A percentile compares a stretch with the other conserved stretches of the same genome.
These are phyloP conservation scores for Listronotus oregonensis DNA, from an alignment of 1,140 invertebrate genomes.

Conservation along the genomic window DNA sequence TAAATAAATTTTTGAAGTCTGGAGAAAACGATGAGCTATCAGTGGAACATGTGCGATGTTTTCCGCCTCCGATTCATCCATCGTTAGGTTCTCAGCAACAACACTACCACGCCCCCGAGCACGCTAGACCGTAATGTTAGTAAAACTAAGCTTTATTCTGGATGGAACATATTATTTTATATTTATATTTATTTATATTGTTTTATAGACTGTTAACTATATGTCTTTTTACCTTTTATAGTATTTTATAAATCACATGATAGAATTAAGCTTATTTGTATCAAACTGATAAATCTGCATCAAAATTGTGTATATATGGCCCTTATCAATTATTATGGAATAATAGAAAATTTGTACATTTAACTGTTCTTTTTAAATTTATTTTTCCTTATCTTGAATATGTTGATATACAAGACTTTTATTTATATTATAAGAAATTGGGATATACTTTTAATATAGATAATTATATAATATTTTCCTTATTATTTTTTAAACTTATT, in stretches of 20 bases:
- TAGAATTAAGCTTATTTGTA: constrained; percentile 24
- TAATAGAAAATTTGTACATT: constrained; percentile 18
- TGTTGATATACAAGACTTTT: too few relatives aligned
- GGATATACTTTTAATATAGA: too few relatives aligned
- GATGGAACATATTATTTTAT: constrained; percentile 8
- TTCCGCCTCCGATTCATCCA: constrained; percentile 91
- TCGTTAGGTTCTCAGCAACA: constrained; percentile 64
- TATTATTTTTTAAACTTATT: too few relatives aligned
- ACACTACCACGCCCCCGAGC: constrained; percentile 67
- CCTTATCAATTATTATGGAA: neutral
- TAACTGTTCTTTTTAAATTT: neutral
- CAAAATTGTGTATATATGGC: constrained; percentile 13
- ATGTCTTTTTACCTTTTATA: constrained; percentile 35
- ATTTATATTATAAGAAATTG: too few relatives aligned
- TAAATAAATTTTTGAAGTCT: constrained; percentile 94
- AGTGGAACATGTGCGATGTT: constrained; percentile 95
- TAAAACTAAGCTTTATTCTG: neutral
- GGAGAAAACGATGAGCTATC: constrained; percentile 83
- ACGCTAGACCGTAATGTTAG: constrained; percentile 56
- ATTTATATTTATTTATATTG: constrained; percentile 33
- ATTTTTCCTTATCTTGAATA: too few relatives aligned
- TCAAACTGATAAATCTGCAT: neutral
- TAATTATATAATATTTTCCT: too few relatives aligned
- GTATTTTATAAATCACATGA: constrained; percentile 31
- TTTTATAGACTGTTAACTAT: constrained; percentile 35